Conservation (phyloP, 2,888 invertebrate genomes). For the Octonoba sinensis region DNA sequence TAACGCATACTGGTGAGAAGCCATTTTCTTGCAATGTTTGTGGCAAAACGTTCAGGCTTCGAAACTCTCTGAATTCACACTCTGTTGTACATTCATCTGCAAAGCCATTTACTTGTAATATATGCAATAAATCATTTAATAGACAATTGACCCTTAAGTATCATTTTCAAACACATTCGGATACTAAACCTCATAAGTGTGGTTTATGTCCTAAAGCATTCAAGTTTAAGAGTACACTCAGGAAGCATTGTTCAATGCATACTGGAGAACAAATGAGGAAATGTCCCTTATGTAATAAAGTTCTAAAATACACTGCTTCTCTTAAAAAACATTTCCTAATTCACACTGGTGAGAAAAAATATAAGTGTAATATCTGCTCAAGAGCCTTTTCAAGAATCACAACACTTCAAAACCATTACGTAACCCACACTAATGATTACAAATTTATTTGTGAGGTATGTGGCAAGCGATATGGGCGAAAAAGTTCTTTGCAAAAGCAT, state of each 20-base stretch:
- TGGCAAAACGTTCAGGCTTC: background rate
- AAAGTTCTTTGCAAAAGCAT: slow-evolving; percentile 4
- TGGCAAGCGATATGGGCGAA: background rate
- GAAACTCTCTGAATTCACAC: background rate
- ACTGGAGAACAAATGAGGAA: background rate
- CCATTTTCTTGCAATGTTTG: slow-evolving; percentile 4
- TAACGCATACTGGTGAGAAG: slow-evolving; percentile 6
- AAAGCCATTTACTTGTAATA: slow-evolving; percentile 2
- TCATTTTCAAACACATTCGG: background rate
- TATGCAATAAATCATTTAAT: slow-evolving; percentile 2
- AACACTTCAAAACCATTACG: background rate
- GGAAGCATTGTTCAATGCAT: slow-evolving; percentile 9
- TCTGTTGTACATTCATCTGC: background rate
- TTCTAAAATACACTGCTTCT: background rate
- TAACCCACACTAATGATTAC: background rate
- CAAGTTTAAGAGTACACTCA: background rate
- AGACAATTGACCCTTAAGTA: background rate
- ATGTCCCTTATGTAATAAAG: background rate
- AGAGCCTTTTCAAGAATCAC: background rate
- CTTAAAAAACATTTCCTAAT: background rate
- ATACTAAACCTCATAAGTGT: slow-evolving; percentile 6
- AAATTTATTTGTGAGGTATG: background rate
- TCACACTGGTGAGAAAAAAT: slow-evolving; percentile 3
- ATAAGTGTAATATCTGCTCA: background rate
- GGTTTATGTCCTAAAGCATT: background rate